A percentile compares a stretch with the other conserved stretches of the same genome.
phyloP scores from a whole-genome alignment of 2,113 vertebrate genomes.

The Mobula hypostoma region DNA sequence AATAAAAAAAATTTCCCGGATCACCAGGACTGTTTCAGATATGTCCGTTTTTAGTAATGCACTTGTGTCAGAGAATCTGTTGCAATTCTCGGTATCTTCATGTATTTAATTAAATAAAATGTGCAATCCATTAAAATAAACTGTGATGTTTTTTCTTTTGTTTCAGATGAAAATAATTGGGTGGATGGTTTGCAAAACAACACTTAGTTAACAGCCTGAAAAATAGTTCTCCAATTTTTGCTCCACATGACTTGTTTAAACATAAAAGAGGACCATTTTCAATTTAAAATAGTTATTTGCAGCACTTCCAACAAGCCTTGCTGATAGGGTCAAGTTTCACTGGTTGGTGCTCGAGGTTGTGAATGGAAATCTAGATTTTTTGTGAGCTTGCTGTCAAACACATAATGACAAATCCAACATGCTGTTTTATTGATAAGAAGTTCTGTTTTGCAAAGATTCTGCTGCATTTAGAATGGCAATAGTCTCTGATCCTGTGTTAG shows the following conservation, averaged over 20 bases:
- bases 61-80: neutral
- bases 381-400: too few species aligned
- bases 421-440: too few species aligned
- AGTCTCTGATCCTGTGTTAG: too few species aligned
- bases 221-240: neutral
- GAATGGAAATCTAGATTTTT: too few species aligned
- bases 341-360: too few species aligned
- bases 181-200: neutral
- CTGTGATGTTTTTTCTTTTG: neutral
- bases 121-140: neutral
- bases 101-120: neutral
- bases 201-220: neutral
- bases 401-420: too few species aligned
- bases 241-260: neutral
- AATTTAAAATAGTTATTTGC: neutral
- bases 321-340: neutral
- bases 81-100: neutral
- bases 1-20: constrained; percentile 30
- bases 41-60: neutral
- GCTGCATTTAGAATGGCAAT: too few species aligned
- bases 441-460: too few species aligned
- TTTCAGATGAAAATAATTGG: neutral
- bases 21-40: neutral
- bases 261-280: neutral
- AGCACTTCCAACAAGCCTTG: neutral